Base-by-base conservation (phyloP, 2,888 invertebrate genomes). In the Drosophila rubida region DNA sequence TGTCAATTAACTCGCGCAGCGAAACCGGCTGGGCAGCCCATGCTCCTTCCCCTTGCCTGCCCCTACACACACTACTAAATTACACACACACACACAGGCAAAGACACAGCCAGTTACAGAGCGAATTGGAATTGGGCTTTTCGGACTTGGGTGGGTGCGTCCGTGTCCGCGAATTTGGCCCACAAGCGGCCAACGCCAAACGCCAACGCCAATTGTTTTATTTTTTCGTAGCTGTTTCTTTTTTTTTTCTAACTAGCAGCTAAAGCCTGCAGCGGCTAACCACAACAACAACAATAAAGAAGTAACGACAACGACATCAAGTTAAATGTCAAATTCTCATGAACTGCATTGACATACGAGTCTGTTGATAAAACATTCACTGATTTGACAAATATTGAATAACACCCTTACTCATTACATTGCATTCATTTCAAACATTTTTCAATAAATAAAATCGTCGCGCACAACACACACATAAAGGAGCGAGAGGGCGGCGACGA, bases 251-350 rank as follows among this genome's bases (percentile, higher is more conserved):
- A 42, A 13, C 22, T 27, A 51, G 39, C 37, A 32, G 37, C 37
- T 32, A 14, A 6, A 51, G 44, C 39, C 41, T 59, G 64, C 63
- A 61, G 66, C 71, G 37, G 68, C 75, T 54, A 51, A 51, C 51
- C 54, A 41, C 50, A 32, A 32, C 45, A 44, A 54, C 61, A 49
- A 46, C 48, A 42, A 39, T 50, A 48, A 64, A 42, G 50, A 48
- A 64, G 54, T 23, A 49, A 22, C 53, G 41, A 51, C 50, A 45
- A 32, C 61, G 27, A 32, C 50, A 37, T 9, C 35, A 57, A 55
- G 50, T 65, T 80, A 84, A 84, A 84, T 84, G 84, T 82, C 84
- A 84, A 80, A 84, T 87, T 84, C 84, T 70, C 84, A 87, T 82
- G 87, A 84, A 87, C 87, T 70, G 50, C 62, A 23, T 57, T 41